phyloP scores from a whole-genome alignment of 2,113 vertebrate species.

The Peromyscus maniculatus region DNA sequence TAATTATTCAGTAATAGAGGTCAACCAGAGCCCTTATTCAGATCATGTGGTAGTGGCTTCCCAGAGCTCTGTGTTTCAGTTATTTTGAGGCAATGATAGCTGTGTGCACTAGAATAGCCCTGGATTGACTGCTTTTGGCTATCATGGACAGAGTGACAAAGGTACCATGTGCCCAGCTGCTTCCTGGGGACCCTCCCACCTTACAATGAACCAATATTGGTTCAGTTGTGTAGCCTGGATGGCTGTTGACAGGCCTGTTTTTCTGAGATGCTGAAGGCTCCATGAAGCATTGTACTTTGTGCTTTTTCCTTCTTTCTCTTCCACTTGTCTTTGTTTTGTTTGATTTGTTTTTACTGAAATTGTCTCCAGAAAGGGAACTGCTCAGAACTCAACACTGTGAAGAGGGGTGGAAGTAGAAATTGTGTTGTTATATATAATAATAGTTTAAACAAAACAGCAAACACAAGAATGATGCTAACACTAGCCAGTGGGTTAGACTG shows the following conservation, averaged over 20 bases:
- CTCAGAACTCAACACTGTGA: neutral
- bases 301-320: neutral
- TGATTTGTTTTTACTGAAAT: neutral
- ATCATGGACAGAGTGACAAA: neutral
- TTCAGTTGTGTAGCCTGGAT: neutral
- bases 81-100: neutral
- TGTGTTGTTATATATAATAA: neutral
- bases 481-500: slow-evolving; percentile 32
- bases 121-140: neutral
- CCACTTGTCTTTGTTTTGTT: neutral
- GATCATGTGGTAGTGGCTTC: neutral
- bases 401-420: neutral
- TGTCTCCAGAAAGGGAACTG: neutral
- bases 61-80: neutral
- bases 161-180: neutral
- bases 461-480: neutral
- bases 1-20: neutral
- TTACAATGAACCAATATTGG: neutral
- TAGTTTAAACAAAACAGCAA: neutral
- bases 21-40: neutral
- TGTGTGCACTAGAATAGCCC: neutral
- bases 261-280: neutral
- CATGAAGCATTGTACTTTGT: neutral
- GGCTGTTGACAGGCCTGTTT: neutral
- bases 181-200: neutral